Conservation (phyloP, 2,888 invertebrate genomes). For the Orchestes rusci region DNA sequence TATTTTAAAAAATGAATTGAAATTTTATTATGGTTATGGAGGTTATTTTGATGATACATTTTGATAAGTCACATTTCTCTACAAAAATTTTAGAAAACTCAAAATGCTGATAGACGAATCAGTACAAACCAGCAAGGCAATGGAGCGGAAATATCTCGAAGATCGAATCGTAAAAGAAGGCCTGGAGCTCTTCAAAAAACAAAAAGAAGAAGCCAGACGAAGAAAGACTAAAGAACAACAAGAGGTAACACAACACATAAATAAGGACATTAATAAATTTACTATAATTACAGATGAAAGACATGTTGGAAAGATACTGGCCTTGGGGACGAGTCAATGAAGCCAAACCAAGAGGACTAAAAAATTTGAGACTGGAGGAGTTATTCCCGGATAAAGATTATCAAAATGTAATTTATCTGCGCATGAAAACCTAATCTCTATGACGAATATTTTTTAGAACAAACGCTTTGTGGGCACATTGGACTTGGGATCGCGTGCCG, state of each 20-base stretch:
- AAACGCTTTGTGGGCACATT: conserved; percentile 36
- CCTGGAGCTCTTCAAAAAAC: conserved; percentile 35
- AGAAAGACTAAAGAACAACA: conserved; percentile 37
- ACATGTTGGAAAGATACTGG: conserved; percentile 64
- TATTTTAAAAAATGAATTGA: background rate
- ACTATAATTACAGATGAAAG: conserved; percentile 54
- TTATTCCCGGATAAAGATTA: conserved; percentile 55
- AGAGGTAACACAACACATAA: conserved; percentile 32
- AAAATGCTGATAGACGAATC: conserved; percentile 16
- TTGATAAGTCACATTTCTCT: background rate
- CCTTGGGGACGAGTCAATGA: conserved; percentile 60
- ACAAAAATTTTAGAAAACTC: too few species aligned
- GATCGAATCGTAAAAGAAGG: conserved; percentile 33
- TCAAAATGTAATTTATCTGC: conserved; percentile 42
- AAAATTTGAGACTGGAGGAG: conserved; percentile 60
- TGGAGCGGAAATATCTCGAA: conserved; percentile 27
- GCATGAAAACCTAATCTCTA: conserved; percentile 27
- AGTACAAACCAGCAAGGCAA: conserved; percentile 11
- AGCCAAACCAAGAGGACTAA: conserved; percentile 48
- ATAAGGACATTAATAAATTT: conserved; percentile 3
- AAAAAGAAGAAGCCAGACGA: conserved; percentile 33
- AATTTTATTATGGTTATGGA: background rate
- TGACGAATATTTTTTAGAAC: conserved; percentile 28
- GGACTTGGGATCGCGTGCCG: conserved; percentile 35
- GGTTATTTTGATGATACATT: background rate